Evolutionary conservation across 2,888 invertebrate species (phyloP).

Genomic region (Stenodema calcarata): DNA sequence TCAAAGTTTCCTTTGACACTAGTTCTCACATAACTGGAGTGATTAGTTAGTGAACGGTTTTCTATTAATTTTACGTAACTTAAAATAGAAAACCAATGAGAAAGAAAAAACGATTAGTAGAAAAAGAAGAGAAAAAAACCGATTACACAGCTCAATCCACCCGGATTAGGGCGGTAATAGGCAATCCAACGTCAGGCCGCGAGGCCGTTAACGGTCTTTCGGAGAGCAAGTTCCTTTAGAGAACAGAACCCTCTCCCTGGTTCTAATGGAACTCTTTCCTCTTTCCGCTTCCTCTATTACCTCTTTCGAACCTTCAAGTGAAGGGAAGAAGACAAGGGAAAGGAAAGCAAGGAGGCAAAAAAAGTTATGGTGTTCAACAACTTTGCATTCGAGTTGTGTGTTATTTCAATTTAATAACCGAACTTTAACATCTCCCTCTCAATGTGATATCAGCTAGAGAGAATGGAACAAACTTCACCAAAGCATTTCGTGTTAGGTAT

Average conservation of each 20-base stretch:
- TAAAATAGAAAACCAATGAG: not conserved
- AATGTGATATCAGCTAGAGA: too few species aligned
- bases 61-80: not conserved
- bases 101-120: not conserved
- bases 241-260: not conserved
- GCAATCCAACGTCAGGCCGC: not conserved
- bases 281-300: not conserved
- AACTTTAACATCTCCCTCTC: too few species aligned
- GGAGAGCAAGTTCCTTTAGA: not conserved
- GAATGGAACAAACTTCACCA: too few species aligned
- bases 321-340: not conserved
- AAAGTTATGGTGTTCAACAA: too few species aligned
- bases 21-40: too few species aligned
- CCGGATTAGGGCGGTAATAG: constrained; percentile 9
- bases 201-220: not conserved
- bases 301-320: not conserved
- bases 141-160: constrained; percentile 19
- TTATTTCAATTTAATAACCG: too few species aligned
- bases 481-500: too few species aligned
- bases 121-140: too few species aligned
- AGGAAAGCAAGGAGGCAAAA: too few species aligned
- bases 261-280: not conserved
- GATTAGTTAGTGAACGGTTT: not conserved
- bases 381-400: too few species aligned
- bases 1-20: too few species aligned